A percentile compares a stretch with the other conserved stretches of the same genome.
Conservation (phyloP, 2,797 vertebrate genomes). For the Acanthurus tractus region DNA sequence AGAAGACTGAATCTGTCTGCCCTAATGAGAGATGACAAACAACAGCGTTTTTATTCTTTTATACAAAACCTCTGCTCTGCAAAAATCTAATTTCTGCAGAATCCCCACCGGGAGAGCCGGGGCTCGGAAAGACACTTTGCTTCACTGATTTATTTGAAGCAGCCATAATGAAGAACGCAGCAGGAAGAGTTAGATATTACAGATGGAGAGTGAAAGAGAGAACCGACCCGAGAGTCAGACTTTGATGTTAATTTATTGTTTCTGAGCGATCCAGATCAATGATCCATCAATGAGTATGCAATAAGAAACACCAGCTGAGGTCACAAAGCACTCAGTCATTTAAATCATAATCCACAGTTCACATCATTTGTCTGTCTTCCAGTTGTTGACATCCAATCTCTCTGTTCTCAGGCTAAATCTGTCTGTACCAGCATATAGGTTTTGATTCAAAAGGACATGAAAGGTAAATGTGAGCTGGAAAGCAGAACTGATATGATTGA, state of each 20-base stretch:
- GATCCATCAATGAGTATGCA: background rate
- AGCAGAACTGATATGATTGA: conserved; percentile 32
- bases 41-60: conserved; percentile 21
- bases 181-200: conserved; percentile 23
- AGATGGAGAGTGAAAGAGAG: conserved; percentile 5
- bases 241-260: conserved; percentile 50
- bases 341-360: conserved; percentile 52
- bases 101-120: conserved; percentile 21
- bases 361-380: conserved; percentile 44
- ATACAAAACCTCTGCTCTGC: conserved; percentile 33
- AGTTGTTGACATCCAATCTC: conserved; percentile 33
- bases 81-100: conserved; percentile 46
- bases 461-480: conserved; percentile 51
- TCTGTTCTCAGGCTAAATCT: conserved; percentile 10
- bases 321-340: conserved; percentile 44
- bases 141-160: conserved; percentile 51
- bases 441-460: conserved; percentile 49
- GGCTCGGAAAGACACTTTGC: conserved; percentile 53
- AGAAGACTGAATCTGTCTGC: conserved; percentile 38
- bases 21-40: conserved; percentile 45
- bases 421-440: conserved; percentile 30
- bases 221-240: conserved; percentile 11
- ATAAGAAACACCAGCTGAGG: conserved; percentile 30
- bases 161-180: conserved; percentile 34
- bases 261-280: conserved; percentile 42